Percentiles rank a stretch among this genome's conserved stretches.
Evolutionary conservation across 2,888 invertebrate genomes (phyloP).

Genomic region (Euzophera pinguis): DNA sequence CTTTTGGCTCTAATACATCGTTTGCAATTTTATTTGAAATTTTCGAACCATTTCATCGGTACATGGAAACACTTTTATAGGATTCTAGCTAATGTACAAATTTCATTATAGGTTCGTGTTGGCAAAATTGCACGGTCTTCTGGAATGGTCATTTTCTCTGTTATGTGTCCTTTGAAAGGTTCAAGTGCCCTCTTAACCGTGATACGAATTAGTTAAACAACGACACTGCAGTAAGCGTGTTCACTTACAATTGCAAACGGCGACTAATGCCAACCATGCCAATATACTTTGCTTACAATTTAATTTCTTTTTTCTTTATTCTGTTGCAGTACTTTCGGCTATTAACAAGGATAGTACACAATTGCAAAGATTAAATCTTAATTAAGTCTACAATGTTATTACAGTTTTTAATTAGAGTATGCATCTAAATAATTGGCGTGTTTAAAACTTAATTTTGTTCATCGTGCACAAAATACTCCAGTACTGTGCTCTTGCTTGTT

Average conservation of each 20-base stretch:
- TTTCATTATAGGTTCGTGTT: constrained; percentile 57
- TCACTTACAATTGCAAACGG: constrained; percentile 68
- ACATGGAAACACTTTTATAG: constrained; percentile 60
- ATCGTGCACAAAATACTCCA: constrained; percentile 1
- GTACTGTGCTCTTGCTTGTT: neutral
- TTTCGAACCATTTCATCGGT: constrained; percentile 40
- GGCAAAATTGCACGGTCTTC: constrained; percentile 40
- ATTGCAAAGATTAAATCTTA: constrained; percentile 21
- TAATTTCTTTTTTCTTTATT: constrained; percentile 48
- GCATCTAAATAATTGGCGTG: constrained; percentile 8
- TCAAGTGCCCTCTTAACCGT: constrained; percentile 49
- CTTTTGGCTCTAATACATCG: constrained; percentile 43
- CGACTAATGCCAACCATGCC: constrained; percentile 55
- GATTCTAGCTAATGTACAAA: constrained; percentile 51
- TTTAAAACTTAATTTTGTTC: constrained; percentile 13
- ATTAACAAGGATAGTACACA: constrained; percentile 25
- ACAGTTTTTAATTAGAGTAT: constrained; percentile 12
- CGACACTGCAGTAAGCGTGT: constrained; percentile 56
- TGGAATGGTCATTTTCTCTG: constrained; percentile 38
- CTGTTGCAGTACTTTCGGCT: constrained; percentile 30
- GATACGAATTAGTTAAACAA: constrained; percentile 67
- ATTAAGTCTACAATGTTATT: constrained; percentile 12
- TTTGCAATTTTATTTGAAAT: constrained; percentile 61
- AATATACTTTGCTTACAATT: constrained; percentile 54
- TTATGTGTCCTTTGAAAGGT: constrained; percentile 44